Evolutionary conservation across 2,113 vertebrate species (phyloP).

Genomic region (Myanophis thanlyinensis): DNA sequence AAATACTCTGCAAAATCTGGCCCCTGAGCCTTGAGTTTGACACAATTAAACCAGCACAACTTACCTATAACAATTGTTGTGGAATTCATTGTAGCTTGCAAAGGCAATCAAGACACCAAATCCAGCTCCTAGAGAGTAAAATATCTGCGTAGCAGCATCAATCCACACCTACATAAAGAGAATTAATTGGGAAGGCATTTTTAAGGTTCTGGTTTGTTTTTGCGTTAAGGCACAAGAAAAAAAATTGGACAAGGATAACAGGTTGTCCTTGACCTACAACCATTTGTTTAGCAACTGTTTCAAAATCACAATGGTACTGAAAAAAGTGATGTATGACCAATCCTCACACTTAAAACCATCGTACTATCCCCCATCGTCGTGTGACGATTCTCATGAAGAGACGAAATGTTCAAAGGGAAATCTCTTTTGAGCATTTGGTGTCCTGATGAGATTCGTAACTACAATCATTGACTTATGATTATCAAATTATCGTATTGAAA

Average conservation of each 20-base stretch:
- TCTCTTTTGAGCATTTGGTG: not conserved
- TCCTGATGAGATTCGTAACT: not conserved
- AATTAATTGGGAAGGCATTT: conserved; percentile 3
- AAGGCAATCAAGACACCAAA: conserved; percentile 98
- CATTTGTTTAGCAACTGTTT: not conserved
- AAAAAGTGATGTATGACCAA: not conserved
- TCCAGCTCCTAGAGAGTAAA: conserved; percentile 95
- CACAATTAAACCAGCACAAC: not conserved
- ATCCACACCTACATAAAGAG: conserved; percentile 88
- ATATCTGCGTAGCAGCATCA: conserved; percentile 98
- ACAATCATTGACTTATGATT: not conserved
- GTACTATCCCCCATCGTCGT: not conserved
- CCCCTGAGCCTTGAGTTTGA: too few species aligned
- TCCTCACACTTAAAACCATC: not conserved
- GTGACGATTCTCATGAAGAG: not conserved
- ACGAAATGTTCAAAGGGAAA: not conserved
- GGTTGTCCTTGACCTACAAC: not conserved
- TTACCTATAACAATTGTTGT: conserved; percentile 99
- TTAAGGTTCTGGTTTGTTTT: not conserved
- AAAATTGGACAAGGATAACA: not conserved
- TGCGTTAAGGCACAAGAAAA: not conserved
- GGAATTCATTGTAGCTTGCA: conserved; percentile 98
- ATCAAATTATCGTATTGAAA: not conserved
- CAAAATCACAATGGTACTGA: not conserved
- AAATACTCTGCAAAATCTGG: too few species aligned